Conservation (phyloP, 2,888 invertebrate species). For the Lepidocyrtinus sp. region DNA sequence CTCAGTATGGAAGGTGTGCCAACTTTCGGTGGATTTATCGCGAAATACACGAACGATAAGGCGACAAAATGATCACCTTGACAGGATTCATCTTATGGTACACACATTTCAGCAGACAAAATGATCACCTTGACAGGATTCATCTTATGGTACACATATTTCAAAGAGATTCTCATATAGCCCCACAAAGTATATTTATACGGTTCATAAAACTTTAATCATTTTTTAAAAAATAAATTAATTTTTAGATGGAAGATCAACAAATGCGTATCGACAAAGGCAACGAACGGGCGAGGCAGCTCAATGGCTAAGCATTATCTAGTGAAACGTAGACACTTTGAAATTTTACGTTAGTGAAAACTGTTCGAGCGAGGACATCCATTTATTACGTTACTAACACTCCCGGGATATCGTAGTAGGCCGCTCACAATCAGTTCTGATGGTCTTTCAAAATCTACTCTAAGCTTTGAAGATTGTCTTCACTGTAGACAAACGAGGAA, state of each 20-base stretch:
- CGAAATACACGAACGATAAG: constrained; percentile 15
- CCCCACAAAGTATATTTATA: background rate
- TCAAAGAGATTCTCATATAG: background rate
- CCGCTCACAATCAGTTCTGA: too few species aligned
- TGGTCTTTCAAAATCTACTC: too few species aligned
- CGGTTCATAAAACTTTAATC: background rate
- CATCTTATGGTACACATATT: constrained; percentile 26
- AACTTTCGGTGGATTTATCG: constrained; percentile 41
- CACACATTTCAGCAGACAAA: constrained; percentile 9
- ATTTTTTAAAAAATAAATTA: too few species aligned
- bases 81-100: constrained; percentile 38
- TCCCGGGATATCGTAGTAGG: too few species aligned
- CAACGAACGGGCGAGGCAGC: constrained; percentile 32
- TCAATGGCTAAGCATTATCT: background rate
- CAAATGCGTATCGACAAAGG: constrained; percentile 17
- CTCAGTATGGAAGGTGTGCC: constrained; percentile 36
- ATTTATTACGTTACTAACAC: too few species aligned
- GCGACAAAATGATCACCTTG: constrained; percentile 27
- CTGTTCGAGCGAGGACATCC: too few species aligned
- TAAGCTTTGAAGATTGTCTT: too few species aligned
- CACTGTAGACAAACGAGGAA: too few species aligned
- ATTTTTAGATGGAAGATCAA: constrained; percentile 24
- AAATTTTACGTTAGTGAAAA: too few species aligned
- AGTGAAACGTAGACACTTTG: too few species aligned
- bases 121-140: constrained; percentile 36